Evolutionary conservation across 2,888 invertebrate species (phyloP), one percentile per base, ranked within the genome.

Genomic region (Drosophila rellima): DNA sequence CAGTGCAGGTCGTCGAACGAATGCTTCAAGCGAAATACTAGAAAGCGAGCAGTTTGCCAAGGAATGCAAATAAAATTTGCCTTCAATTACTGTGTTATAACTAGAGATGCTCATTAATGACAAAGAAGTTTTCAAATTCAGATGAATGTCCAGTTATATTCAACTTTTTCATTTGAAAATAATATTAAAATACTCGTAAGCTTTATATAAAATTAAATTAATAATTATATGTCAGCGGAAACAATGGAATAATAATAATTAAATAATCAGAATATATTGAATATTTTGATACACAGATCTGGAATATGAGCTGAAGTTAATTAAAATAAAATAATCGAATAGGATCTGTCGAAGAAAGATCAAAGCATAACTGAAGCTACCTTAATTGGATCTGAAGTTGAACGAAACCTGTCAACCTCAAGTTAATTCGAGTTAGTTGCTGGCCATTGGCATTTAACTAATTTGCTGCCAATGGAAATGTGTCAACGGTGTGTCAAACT

Each of bases 391-490:
- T 37, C 35, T 45, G n/a, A 18, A n/a, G 31, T 20, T 45, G 44
- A 61, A 20, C 15, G 33, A 60, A 68, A 40, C 33, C 50, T 52
- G 40, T 44, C 47, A 40, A 13, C 7, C 10, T 13, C 11, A 6
- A 4, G 45, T 18, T 31, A 23, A 18, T 37, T 40, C 15, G 40
- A 26, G 35, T 26, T 33, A 8, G 23, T 40, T 54, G 26, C 31
- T 50, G 70, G 52, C 69, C 55, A 57, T 61, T 78, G 77, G 66
- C 76, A 45, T 74, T 80, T 77, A 71, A 73, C 75, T 73, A 75
- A 81, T 81, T 82, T 74, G 71, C 70, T 74, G 72, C 56, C 78
- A 74, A 66, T 70, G 70, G 45, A 88, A 64, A 67, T 88, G 87
- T 82, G 82, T 86, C 82, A 73, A 51, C 64, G 55, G 70, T 69